phyloP scores from a whole-genome alignment of 1,140 invertebrate species.

The Drepana arcuata region DNA sequence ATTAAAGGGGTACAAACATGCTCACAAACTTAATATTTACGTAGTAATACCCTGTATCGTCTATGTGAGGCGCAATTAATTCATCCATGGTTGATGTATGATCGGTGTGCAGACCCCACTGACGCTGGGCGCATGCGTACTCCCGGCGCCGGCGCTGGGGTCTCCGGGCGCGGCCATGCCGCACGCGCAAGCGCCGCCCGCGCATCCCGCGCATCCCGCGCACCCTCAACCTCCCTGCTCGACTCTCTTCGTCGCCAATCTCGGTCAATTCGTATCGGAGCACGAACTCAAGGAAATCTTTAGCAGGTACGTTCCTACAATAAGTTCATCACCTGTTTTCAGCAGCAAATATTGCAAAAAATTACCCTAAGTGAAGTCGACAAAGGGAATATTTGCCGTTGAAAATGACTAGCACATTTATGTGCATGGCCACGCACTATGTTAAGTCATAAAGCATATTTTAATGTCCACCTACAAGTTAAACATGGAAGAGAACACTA shows the following conservation, averaged over 20 bases:
- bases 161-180: constrained; percentile 89
- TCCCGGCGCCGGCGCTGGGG: constrained; percentile 84
- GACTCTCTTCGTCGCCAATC: constrained; percentile 97
- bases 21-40: too few relatives aligned
- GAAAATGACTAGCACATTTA: constrained; percentile 23
- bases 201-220: constrained; percentile 85
- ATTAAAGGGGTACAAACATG: too few relatives aligned
- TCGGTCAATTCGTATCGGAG: constrained; percentile 96
- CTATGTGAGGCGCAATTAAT: too few relatives aligned
- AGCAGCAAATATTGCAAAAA: constrained; percentile 11
- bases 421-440: constrained; percentile 35
- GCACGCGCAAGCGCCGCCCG: constrained; percentile 70
- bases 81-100: too few relatives aligned
- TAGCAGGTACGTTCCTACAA: constrained; percentile 82
- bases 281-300: constrained; percentile 98
- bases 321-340: constrained; percentile 6
- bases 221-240: constrained; percentile 93
- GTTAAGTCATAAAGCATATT: constrained; percentile 9
- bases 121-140: constrained; percentile 84
- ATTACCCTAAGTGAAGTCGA: background rate
- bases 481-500: too few relatives aligned
- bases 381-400: constrained; percentile 26
- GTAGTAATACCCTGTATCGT: too few relatives aligned
- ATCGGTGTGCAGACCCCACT: constrained; percentile 78
- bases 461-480: background rate